These are phyloP conservation scores for Coendou prehensilis DNA, from an alignment of 2,797 vertebrate genomes.

Conservation along the genomic window DNA sequence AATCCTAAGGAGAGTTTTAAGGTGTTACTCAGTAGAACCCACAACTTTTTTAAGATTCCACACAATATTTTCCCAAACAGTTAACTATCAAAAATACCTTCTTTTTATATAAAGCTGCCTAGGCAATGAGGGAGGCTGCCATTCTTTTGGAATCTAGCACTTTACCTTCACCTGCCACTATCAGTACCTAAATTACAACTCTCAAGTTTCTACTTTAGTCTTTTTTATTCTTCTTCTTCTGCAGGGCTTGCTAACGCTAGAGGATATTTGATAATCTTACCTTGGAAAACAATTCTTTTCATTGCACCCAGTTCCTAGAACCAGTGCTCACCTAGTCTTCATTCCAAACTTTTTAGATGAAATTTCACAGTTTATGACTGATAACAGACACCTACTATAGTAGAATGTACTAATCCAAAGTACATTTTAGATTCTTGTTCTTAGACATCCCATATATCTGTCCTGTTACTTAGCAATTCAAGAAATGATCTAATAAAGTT, in stretches of 20 bases:
- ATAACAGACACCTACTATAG: neutral
- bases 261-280: neutral
- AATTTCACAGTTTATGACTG: neutral
- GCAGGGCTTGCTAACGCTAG: neutral
- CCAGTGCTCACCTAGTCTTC: neutral
- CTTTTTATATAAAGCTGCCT: neutral
- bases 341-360: conserved; percentile 44
- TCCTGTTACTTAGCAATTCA: conserved; percentile 53
- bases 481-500: conserved; percentile 70
- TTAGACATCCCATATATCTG: neutral
- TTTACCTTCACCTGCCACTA: fast-evolving
- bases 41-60: neutral
- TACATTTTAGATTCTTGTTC: neutral
- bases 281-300: conserved; percentile 39
- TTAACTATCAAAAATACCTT: neutral
- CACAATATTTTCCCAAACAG: neutral
- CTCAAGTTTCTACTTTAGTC: neutral
- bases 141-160: neutral
- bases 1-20: neutral
- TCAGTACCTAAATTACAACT: neutral
- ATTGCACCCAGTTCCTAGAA: neutral
- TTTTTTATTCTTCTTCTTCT: neutral
- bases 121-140: neutral
- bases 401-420: neutral
- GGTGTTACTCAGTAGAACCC: neutral